These are phyloP conservation scores for Torymus auratus DNA, from an alignment of 2,888 invertebrate genomes.

Conservation along the genomic window DNA sequence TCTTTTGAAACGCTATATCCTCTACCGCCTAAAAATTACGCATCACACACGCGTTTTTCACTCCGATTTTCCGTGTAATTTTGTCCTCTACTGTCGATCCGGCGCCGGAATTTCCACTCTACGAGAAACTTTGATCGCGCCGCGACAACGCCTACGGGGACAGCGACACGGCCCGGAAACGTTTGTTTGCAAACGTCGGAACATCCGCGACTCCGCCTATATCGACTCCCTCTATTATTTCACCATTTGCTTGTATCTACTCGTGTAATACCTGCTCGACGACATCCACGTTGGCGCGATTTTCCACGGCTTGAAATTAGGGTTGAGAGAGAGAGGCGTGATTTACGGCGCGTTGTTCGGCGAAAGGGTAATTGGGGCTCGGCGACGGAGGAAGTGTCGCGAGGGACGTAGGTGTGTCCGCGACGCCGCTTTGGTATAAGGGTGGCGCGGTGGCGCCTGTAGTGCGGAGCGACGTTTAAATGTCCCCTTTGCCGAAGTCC, in stretches of 20 bases:
- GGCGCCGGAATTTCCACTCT: too few species aligned
- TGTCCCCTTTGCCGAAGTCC: neutral
- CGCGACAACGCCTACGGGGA: neutral
- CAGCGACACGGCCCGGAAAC: neutral
- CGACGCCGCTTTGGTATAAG: neutral
- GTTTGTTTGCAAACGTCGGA: constrained; percentile 32
- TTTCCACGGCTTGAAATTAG: neutral
- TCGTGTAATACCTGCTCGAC: too few species aligned
- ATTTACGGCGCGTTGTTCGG: neutral
- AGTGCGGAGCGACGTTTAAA: neutral
- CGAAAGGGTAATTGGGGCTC: constrained; percentile 15
- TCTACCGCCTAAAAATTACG: too few species aligned
- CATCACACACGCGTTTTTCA: too few species aligned
- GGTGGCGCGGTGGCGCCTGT: neutral
- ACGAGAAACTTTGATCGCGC: neutral
- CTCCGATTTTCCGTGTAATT: too few species aligned
- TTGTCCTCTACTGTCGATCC: too few species aligned
- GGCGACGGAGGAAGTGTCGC: neutral
- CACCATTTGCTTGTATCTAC: constrained; percentile 8
- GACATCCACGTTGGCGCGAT: neutral
- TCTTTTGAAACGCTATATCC: too few species aligned
- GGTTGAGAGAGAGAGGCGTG: neutral
- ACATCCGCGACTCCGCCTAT: neutral
- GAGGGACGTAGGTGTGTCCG: neutral
- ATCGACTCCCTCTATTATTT: neutral